Conservation (phyloP, 2,113 vertebrate genomes). For the Setophaga petechia region DNA sequence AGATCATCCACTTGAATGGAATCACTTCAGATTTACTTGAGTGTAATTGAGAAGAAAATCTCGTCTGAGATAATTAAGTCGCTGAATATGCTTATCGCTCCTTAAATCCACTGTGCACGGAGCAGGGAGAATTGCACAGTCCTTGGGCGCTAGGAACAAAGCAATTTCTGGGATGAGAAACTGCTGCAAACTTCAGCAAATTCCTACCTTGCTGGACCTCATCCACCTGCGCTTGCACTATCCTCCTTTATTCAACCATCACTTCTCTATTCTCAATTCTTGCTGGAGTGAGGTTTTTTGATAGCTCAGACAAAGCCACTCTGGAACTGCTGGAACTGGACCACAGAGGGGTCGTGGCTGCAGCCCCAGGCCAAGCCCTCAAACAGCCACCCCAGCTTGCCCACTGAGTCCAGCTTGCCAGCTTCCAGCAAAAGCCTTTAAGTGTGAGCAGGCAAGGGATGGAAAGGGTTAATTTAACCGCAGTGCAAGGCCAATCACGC, state of each 20-base stretch:
- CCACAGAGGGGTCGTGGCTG: accelerated
- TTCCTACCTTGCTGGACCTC: neutral
- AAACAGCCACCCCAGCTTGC: neutral
- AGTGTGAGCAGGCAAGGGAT: neutral
- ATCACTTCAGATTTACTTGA: constrained; percentile 38
- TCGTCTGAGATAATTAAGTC: constrained; percentile 32
- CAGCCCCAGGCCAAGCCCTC: neutral
- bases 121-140: neutral
- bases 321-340: neutral
- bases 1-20: constrained; percentile 9
- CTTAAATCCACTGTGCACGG: neutral
- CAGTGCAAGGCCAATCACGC: constrained; percentile 64
- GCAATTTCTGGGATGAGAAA: neutral
- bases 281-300: neutral
- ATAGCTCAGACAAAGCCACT: neutral
- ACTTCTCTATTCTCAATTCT: neutral
- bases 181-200: neutral
- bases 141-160: neutral
- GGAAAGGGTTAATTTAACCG: constrained; percentile 52
- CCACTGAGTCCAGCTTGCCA: neutral
- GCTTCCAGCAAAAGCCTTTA: neutral
- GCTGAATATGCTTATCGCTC: neutral
- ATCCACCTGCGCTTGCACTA: neutral
- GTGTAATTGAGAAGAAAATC: constrained; percentile 58
- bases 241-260: neutral